Evolutionary conservation across 2,797 vertebrate species (phyloP).

Genomic region (Pantherophis vulpinus): DNA sequence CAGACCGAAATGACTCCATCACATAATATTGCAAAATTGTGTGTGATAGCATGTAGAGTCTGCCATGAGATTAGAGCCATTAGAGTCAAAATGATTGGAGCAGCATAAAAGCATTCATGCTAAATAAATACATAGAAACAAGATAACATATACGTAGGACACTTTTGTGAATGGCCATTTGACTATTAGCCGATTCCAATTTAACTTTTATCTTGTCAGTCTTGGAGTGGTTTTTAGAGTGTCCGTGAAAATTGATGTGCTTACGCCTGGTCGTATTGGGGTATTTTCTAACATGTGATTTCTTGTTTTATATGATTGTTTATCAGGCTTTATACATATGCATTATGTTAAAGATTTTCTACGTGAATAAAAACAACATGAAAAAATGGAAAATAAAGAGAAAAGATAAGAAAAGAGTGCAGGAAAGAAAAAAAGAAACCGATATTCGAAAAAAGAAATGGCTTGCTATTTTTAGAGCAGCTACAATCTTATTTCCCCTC

Average conservation of each 20-base stretch:
- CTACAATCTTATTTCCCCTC: neutral
- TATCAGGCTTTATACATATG: neutral
- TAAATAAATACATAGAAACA: neutral
- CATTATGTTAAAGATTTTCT: neutral
- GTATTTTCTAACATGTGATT: neutral
- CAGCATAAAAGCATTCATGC: neutral
- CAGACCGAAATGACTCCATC: neutral
- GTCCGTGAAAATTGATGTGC: neutral
- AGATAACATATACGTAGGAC: neutral
- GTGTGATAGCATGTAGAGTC: neutral
- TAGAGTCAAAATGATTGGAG: neutral
- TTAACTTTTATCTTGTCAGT: neutral
- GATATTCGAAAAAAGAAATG: neutral
- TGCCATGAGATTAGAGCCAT: neutral
- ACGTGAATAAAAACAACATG: neutral
- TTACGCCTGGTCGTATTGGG: neutral
- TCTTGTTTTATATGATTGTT: neutral
- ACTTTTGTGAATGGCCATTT: neutral
- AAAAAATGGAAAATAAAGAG: neutral
- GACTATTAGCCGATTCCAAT: neutral
- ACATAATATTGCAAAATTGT: neutral
- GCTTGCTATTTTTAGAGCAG: neutral
- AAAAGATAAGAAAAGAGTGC: neutral
- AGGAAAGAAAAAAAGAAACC: neutral
- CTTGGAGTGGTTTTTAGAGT: neutral